Evolutionary conservation across 1,140 invertebrate genomes (phyloP).

Genomic region (Cylas formicarius): DNA sequence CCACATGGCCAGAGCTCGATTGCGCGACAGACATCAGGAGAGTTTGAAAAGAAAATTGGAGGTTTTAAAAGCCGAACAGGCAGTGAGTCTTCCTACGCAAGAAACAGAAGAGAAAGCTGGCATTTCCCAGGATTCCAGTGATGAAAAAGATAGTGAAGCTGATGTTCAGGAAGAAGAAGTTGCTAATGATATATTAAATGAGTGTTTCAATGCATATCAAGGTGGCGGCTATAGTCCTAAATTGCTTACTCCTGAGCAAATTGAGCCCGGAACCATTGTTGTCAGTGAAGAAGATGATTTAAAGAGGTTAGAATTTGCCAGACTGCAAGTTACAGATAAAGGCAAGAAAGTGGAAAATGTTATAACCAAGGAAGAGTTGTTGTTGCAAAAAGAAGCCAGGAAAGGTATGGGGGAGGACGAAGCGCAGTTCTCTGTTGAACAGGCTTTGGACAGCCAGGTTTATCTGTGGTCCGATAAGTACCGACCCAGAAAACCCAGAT

Average conservation of each 20-base stretch:
- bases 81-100: constrained; percentile 42
- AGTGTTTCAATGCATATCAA: constrained; percentile 66
- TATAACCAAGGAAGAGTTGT: constrained; percentile 51
- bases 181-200: constrained; percentile 49
- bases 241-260: constrained; percentile 56
- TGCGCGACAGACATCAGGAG: constrained; percentile 87
- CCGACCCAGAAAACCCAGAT: constrained; percentile 90
- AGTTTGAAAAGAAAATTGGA: constrained; percentile 85
- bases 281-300: constrained; percentile 72
- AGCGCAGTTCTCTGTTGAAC: constrained; percentile 88
- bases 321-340: constrained; percentile 54
- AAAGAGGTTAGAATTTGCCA: constrained; percentile 65
- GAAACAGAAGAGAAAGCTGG: constrained; percentile 17
- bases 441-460: constrained; percentile 73
- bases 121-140: constrained; percentile 20
- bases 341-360: constrained; percentile 50
- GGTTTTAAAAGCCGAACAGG: constrained; percentile 83
- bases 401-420: constrained; percentile 88
- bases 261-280: constrained; percentile 77
- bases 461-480: constrained; percentile 99
- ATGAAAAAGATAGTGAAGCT: constrained; percentile 9
- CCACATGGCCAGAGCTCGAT: constrained; percentile 86
- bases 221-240: constrained; percentile 78
- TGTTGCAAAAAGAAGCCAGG: constrained; percentile 68
- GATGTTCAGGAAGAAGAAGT: constrained; percentile 39